Conservation (phyloP, 2,113 vertebrate species). For the Micromys minutus region DNA sequence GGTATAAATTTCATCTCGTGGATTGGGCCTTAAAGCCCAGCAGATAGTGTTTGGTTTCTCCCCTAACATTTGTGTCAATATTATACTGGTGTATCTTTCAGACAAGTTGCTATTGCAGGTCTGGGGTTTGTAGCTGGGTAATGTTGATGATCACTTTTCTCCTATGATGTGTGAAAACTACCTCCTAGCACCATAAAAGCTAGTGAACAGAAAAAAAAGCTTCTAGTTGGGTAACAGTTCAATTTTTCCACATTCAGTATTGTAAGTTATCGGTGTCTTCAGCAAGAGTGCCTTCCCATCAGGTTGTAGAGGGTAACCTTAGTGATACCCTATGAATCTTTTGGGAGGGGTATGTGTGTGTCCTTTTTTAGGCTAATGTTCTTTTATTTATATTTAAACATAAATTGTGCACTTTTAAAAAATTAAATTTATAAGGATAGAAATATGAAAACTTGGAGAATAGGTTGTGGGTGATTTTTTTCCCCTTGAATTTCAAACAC, state of each 20-base stretch:
- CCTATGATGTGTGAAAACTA: not conserved
- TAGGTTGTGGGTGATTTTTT: slow-evolving; percentile 4
- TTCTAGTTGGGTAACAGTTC: not conserved
- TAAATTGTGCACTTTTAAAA: slow-evolving; percentile 21
- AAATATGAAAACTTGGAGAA: not conserved
- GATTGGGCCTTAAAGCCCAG: not conserved
- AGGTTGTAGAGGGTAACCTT: not conserved
- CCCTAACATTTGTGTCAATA: too few species aligned
- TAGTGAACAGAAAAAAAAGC: not conserved
- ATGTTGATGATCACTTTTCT: not conserved
- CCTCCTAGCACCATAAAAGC: not conserved
- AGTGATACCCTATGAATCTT: not conserved
- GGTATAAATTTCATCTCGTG: not conserved
- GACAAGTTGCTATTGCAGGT: not conserved
- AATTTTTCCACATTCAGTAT: not conserved
- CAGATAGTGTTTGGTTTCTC: not conserved
- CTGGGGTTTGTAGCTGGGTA: not conserved
- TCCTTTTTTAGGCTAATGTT: not conserved
- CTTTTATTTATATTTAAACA: slow-evolving; percentile 6
- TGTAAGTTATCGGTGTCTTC: not conserved
- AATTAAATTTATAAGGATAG: not conserved
- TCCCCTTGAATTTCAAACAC: slow-evolving; percentile 30
- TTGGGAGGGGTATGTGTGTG: not conserved
- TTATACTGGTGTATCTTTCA: too few species aligned
- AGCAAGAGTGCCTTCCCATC: not conserved